phyloP scores from a whole-genome alignment of 2,797 vertebrate species.

The Poecilia picta region DNA sequence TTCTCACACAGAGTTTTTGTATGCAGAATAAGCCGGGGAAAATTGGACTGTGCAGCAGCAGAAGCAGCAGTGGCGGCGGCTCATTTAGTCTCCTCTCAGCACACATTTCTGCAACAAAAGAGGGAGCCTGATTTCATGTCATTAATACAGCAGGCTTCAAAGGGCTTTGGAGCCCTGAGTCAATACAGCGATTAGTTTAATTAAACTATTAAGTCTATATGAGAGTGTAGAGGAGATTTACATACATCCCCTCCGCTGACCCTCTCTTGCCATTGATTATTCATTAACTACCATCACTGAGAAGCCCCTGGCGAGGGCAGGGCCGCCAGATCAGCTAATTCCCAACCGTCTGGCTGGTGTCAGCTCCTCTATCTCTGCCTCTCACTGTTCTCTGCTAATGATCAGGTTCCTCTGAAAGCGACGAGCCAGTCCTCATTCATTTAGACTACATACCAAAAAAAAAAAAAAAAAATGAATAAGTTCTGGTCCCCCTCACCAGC shows the following conservation, averaged over 20 bases:
- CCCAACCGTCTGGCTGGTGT: slow-evolving; percentile 42
- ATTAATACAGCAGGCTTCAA: slow-evolving; percentile 73
- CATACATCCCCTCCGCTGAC: slow-evolving; percentile 58
- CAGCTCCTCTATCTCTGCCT: slow-evolving; percentile 41
- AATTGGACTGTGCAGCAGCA: slow-evolving; percentile 43
- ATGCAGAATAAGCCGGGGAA: slow-evolving; percentile 46
- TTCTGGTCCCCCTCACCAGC: neutral
- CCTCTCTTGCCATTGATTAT: slow-evolving; percentile 66
- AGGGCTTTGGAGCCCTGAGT: slow-evolving; percentile 67
- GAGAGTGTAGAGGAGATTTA: slow-evolving; percentile 64
- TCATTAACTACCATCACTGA: slow-evolving; percentile 63
- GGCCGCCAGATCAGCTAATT: slow-evolving; percentile 63
- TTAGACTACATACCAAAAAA: slow-evolving; percentile 42
- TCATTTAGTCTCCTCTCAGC: slow-evolving; percentile 51
- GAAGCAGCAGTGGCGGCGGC: slow-evolving; percentile 21
- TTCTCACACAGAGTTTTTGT: slow-evolving; percentile 28
- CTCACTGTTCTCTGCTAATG: slow-evolving; percentile 30
- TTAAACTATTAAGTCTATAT: slow-evolving; percentile 72
- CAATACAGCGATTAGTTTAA: slow-evolving; percentile 77
- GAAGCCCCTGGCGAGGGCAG: slow-evolving; percentile 22
- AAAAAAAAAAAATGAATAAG: slow-evolving; percentile 6
- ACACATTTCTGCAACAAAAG: slow-evolving; percentile 59
- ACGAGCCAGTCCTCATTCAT: slow-evolving; percentile 41
- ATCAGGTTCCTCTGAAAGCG: slow-evolving; percentile 55
- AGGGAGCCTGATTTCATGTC: slow-evolving; percentile 62